A percentile compares a stretch with the other conserved stretches of the same genome.
Evolutionary conservation across 2,888 invertebrate genomes (phyloP).

Genomic region (Drosophila rubida): DNA sequence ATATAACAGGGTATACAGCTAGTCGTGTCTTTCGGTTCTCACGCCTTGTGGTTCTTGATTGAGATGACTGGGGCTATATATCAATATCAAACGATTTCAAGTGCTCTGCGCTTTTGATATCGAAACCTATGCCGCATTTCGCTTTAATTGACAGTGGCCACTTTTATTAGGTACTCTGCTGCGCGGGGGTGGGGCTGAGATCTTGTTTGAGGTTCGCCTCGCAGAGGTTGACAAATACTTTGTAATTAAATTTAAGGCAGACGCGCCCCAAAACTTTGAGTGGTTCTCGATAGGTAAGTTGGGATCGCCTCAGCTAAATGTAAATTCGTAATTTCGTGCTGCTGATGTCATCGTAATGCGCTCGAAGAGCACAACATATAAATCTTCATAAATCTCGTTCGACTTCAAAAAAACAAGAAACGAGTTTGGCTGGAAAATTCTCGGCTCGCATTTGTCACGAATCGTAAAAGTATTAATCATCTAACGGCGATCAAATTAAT

Average conservation of each 20-base stretch:
- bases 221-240: constrained; percentile 31
- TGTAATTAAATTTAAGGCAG: constrained; percentile 14
- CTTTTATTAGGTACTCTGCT: constrained; percentile 27
- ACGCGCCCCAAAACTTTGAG: constrained; percentile 7
- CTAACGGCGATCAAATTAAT: constrained; percentile 4
- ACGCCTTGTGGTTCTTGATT: neutral
- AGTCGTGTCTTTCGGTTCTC: neutral
- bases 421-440: constrained; percentile 12
- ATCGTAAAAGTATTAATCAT: neutral
- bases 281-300: neutral
- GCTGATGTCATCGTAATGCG: constrained; percentile 8
- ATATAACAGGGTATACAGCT: constrained; percentile 3
- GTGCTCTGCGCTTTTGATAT: constrained; percentile 32
- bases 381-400: constrained; percentile 16
- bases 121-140: constrained; percentile 14
- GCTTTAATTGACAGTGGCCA: constrained; percentile 38
- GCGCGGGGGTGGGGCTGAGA: constrained; percentile 16
- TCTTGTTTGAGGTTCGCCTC: constrained; percentile 22
- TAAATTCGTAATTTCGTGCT: neutral
- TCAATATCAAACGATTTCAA: constrained; percentile 49
- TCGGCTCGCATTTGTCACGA: constrained; percentile 12
- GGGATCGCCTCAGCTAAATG: constrained; percentile 1
- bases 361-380: neutral
- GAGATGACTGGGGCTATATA: constrained; percentile 26
- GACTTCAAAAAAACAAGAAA: constrained; percentile 1